Evolutionary conservation across 37 sponge, comb jelly and placozoan genomes (phyloP).

Genomic region (Geodia barretti): DNA sequence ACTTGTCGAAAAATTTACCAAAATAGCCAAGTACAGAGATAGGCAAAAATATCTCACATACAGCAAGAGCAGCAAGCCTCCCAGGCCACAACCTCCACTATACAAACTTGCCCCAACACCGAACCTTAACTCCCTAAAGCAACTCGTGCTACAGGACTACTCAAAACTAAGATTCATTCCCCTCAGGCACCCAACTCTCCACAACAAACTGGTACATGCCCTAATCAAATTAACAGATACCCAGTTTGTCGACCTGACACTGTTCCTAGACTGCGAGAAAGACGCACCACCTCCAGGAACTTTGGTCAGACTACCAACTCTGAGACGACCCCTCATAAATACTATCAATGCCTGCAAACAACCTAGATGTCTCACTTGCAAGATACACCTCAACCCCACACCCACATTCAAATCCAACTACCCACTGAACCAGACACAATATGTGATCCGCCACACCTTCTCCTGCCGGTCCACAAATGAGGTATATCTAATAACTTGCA

Average conservation of each 20-base stretch:
- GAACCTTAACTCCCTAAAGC: neutral
- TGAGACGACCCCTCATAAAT: neutral
- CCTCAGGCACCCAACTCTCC: neutral
- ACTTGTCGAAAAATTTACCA: neutral
- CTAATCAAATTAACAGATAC: neutral
- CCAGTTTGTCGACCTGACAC: neutral
- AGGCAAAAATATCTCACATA: neutral
- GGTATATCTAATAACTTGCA: slow-evolving; percentile 38
- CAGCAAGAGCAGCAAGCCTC: neutral
- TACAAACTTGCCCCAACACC: neutral
- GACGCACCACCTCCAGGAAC: neutral
- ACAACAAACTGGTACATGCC: neutral
- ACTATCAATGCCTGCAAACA: neutral
- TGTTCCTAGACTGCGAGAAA: neutral
- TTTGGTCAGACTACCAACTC: neutral
- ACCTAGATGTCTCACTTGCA: slow-evolving; percentile 32
- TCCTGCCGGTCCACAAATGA: slow-evolving; percentile 15
- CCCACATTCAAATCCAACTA: neutral
- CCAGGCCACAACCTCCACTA: neutral
- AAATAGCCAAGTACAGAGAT: neutral
- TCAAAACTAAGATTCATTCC: neutral
- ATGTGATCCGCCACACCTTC: slow-evolving; percentile 13
- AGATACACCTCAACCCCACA: slow-evolving; percentile 6
- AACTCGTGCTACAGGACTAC: neutral
- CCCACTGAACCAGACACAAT: neutral